Evolutionary conservation across 2,797 vertebrate species (phyloP).

Genomic region (Pristis pectinata): DNA sequence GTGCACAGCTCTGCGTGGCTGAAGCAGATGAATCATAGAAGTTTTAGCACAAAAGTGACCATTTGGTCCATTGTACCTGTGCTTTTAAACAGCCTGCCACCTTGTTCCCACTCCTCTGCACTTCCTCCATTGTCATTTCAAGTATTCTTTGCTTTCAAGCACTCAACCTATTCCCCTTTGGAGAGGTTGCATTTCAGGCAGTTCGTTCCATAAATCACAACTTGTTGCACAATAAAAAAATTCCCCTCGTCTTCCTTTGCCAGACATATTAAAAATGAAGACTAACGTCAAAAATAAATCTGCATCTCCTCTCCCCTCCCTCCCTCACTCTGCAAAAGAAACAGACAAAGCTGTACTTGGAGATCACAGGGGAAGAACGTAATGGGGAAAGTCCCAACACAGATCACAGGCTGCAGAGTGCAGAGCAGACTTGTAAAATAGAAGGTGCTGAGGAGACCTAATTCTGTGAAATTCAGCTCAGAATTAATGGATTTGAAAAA

Average conservation of each 20-base stretch:
- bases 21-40: not conserved
- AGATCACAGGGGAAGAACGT: not conserved
- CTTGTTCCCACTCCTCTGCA: not conserved
- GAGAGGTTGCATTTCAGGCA: not conserved
- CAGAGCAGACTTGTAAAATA: not conserved
- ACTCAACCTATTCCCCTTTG: not conserved
- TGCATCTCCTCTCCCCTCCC: not conserved
- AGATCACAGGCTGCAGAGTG: not conserved
- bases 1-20: too few relatives aligned
- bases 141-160: not conserved
- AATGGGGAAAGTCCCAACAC: not conserved
- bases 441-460: not conserved
- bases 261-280: not conserved
- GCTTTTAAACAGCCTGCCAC: not conserved
- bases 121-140: not conserved
- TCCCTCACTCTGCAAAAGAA: not conserved
- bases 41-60: not conserved
- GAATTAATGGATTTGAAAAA: not conserved
- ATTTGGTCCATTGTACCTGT: not conserved
- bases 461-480: not conserved
- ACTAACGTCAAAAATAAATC: not conserved
- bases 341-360: not conserved
- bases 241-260: not conserved
- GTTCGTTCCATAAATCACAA: not conserved
- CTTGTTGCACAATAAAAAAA: not conserved